Percentiles rank a stretch among this genome's conserved stretches.
Evolutionary conservation across 1,140 invertebrate species (phyloP).

Genomic region (Drosophila kikkawai): DNA sequence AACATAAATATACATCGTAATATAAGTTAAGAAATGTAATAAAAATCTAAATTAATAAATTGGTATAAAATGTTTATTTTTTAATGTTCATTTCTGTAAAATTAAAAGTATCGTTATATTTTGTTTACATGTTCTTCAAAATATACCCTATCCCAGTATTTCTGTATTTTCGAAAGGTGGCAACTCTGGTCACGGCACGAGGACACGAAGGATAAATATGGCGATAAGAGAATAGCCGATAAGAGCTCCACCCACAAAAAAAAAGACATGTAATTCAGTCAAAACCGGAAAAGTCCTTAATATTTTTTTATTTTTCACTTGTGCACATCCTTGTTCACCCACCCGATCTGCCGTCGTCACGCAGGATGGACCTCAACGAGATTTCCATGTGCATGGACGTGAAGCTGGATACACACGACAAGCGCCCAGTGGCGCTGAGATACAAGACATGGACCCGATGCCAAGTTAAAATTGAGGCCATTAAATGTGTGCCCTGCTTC

Average conservation of each 20-base stretch:
- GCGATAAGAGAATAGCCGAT: constrained; percentile 41
- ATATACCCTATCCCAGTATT: neutral
- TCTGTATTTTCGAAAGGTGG: neutral
- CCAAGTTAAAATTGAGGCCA: constrained; percentile 82
- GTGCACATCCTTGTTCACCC: constrained; percentile 28
- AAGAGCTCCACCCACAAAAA: constrained; percentile 46
- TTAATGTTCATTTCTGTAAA: too few relatives aligned
- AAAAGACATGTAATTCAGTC: constrained; percentile 39
- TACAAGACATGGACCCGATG: constrained; percentile 81
- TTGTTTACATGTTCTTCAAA: too few relatives aligned
- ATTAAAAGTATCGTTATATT: too few relatives aligned
- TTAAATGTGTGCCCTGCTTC: constrained; percentile 84
- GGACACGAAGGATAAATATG: constrained; percentile 37
- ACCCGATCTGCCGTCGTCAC: neutral
- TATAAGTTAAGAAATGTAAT: too few relatives aligned
- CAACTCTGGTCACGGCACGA: constrained; percentile 25
- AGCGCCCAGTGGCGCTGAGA: constrained; percentile 69
- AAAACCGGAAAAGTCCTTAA: constrained; percentile 23
- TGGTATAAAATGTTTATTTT: too few relatives aligned
- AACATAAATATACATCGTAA: too few relatives aligned
- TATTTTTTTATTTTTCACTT: constrained; percentile 61
- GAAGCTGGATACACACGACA: constrained; percentile 82
- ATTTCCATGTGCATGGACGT: constrained; percentile 83
- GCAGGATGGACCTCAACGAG: constrained; percentile 78
- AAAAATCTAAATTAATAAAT: too few relatives aligned